Evolutionary conservation across 2,888 invertebrate genomes (phyloP).

Genomic region (Hirtodrosophila confusa): DNA sequence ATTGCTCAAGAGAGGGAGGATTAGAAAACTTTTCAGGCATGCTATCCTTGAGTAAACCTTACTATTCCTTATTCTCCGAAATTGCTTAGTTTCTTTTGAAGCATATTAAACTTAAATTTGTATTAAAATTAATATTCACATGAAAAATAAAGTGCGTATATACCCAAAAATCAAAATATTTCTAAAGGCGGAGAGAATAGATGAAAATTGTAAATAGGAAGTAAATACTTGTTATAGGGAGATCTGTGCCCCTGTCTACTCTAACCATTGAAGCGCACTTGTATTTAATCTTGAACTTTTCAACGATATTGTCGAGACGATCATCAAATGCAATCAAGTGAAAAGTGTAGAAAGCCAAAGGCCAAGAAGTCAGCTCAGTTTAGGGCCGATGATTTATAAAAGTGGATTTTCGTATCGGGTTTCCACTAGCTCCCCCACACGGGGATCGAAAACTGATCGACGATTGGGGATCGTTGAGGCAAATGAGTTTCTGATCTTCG

Average conservation of each 20-base stretch:
- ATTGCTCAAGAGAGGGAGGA: no score
- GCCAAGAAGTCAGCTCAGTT: conserved; percentile 33
- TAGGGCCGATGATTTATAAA: conserved; percentile 20
- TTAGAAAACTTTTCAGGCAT: no score
- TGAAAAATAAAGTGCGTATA: no score
- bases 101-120: no score
- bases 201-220: no score
- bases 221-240: no score
- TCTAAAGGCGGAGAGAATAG: no score
- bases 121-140: no score
- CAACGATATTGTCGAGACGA: conserved; percentile 26
- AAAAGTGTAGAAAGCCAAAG: conserved; percentile 53
- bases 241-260: not conserved
- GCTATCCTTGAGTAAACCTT: no score
- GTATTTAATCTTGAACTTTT: conserved; percentile 27
- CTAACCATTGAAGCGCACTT: not conserved
- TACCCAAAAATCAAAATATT: no score
- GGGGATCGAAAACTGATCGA: conserved; percentile 13
- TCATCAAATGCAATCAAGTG: conserved; percentile 43
- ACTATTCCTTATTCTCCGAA: no score
- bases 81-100: no score
- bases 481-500: conserved; percentile 40
- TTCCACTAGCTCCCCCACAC: conserved; percentile 11
- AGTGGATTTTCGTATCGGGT: conserved; percentile 35
- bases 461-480: conserved; percentile 32